Evolutionary conservation across 2,888 invertebrate genomes (phyloP), one percentile per base, ranked within the genome.

Genomic region (Leucania comma): DNA sequence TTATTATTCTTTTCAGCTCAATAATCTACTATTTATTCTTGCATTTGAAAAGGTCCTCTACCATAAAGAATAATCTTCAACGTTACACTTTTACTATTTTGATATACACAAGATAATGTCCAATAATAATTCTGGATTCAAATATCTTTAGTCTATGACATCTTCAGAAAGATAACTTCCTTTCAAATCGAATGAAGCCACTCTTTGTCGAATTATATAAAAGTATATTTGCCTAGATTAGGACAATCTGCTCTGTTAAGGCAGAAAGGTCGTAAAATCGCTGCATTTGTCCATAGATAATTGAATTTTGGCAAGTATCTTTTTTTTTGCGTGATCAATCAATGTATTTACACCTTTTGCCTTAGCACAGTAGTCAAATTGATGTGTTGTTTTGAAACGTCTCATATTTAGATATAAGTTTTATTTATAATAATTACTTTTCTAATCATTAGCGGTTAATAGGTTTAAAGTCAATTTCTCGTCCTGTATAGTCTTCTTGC

Each of bases 401-500:
- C 85, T 85, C 83, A 81, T 84, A 83, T 68, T 66, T 85, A 81
- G 72, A 38, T 83, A 62, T 78, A 80, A 80, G 80, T 81, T n/a
- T 84, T 68, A 83, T 72, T 81, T 82, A 76, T 83, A 74, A 77
- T 75, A 75, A 72, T 68, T 68, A 75, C 62, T 78, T 83, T 84
- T 83, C 85, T 86, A 82, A 84, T 83, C 82, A 86, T 85, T 87
- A 83, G 85, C 58, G 75, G 68, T 78, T 78, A 72, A 72, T 85
- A 78, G 72, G 66, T 79, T 68, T 69, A 72, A 75, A 58, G 51
- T 82, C 66, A 65, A 74, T 74, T 80, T 80, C 65, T 82, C 74
- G 76, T 82, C 66, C 72, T 72, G 65, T 63, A 70, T 72, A 84
- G 95, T 95, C 95, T 93, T 93, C 94, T 90, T 94, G 93, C 92